These are phyloP conservation scores for Pipistrellus nathusii DNA, from an alignment of 2,797 vertebrate species.

Conservation along the genomic window DNA sequence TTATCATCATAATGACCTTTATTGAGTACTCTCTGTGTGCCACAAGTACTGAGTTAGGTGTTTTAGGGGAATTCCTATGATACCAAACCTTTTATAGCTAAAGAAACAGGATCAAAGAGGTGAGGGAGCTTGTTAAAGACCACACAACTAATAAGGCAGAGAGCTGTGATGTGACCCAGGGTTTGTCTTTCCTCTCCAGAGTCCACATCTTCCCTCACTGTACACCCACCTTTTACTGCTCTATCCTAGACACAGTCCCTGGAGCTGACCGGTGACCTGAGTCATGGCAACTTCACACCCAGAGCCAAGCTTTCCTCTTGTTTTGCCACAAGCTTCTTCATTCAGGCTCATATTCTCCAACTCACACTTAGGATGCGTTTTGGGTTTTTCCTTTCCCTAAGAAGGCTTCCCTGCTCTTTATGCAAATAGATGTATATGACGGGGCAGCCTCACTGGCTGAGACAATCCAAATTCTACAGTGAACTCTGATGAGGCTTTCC, in stretches of 20 bases:
- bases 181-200: background rate
- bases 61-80: background rate
- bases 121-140: background rate
- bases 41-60: background rate
- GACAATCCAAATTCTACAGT: background rate
- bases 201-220: fast-evolving
- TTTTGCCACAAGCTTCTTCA: fast-evolving
- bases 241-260: fast-evolving
- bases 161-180: background rate
- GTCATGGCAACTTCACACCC: background rate
- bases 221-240: fast-evolving
- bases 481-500: background rate
- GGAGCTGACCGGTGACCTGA: background rate
- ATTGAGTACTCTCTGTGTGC: background rate
- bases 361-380: background rate
- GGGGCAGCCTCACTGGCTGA: background rate
- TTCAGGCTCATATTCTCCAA: background rate
- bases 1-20: background rate
- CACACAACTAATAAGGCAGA: background rate
- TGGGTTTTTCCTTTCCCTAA: background rate
- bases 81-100: background rate
- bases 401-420: background rate
- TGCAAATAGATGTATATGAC: background rate
- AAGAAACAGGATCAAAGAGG: background rate
- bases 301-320: fast-evolving